Evolutionary conservation across 1,140 invertebrate species (phyloP), one percentile per base, ranked within the genome.

Genomic region (Bombus breviceps): DNA sequence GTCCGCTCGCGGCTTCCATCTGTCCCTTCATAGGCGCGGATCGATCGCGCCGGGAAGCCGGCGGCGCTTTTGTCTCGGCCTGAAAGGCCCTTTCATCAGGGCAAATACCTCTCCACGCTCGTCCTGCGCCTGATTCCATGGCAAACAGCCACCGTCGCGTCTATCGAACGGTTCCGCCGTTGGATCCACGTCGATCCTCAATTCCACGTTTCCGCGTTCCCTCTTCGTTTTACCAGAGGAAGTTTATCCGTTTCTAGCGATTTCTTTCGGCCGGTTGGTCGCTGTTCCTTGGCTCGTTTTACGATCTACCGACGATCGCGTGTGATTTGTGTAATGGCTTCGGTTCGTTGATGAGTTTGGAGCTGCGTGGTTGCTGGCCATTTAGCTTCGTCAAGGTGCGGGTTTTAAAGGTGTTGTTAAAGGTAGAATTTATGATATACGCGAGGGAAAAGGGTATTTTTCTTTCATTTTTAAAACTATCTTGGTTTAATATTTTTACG

Each of bases 31-130:
- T 86, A 66, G 66, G 59, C 80, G 59, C 79, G 59, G 79, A 89
- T 89, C 88, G 88, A 89, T 89, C 81, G 85, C 84, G 72, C 53
- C 72, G 83, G 72, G 86, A 81, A 81, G 77, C 87, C 81, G 76
- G 69, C 69, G 59, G 69, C 85, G 88, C 88, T 89, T 89, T 89
- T 89, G 88, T 89, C 88, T 89, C 81, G 74, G 32, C 41, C 68
- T 83, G 88, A 89, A 89, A 86, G 72, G 88, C 73, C 85, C 77
- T 81, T 86, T 89, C 71, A 86, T 83, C 88, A 62, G 76, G 83
- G 75, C 88, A 86, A 89, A 89, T 83, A 86, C 85, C 86, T 75
- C 72, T 78, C 72, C 80, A 69, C 81, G 79, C 80, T 86, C 81
- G 84, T 76, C 83, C 76, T 47, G 32, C 59, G n/a, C 43, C 66